Base-by-base conservation (phyloP, 2,113 vertebrate genomes). In the Caracal caracal region DNA sequence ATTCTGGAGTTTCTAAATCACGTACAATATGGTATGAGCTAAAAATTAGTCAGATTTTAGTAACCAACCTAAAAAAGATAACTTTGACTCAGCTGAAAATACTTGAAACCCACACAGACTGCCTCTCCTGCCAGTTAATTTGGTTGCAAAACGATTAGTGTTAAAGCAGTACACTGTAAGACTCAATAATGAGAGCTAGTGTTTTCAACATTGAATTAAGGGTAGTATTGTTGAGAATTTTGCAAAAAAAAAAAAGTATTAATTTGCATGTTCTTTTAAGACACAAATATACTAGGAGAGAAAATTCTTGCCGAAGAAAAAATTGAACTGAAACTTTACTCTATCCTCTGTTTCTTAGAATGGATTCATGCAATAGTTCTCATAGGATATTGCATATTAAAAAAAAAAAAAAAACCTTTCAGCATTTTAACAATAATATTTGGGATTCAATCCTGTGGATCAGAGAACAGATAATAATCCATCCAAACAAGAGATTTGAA, bases 381-480 rank as follows among this genome's bases (percentile, higher is more conserved):
- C 24, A 68, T 13, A 6, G 8, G 40, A 43, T n/a, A 43, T 53
- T 47, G 3, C 30, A 68, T 16, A 13, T 59, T 59, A 16, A 63
- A 81, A 94, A 94, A 40, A 68, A 92, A 13, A 63, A 81, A 96
- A 94, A 40, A 68, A 94, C 51, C 8, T 78, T 84, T 59, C 51
- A 70, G 4, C 43, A 66, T 59, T 82, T 78, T 79, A 79, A 61
- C 56, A 35, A 16, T n/a, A 87, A 6, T 70, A 40, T 68, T 66
- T 88, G 30, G 83, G 59, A 61, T 22, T 70, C 28, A 71, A 19
- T 40, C 6, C 5, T 87, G 35, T 88, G 26, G 15, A 26, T 61
- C 43, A 83, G 30, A 92, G 20, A 92, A 89, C n/a, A 59, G 5
- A 26, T 33, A 59, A 70, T 8, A 1, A 3, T 33, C 35, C 30